Evolutionary conservation across 1,140 invertebrate genomes (phyloP).

Genomic region (Rhyacophila brunnea): DNA sequence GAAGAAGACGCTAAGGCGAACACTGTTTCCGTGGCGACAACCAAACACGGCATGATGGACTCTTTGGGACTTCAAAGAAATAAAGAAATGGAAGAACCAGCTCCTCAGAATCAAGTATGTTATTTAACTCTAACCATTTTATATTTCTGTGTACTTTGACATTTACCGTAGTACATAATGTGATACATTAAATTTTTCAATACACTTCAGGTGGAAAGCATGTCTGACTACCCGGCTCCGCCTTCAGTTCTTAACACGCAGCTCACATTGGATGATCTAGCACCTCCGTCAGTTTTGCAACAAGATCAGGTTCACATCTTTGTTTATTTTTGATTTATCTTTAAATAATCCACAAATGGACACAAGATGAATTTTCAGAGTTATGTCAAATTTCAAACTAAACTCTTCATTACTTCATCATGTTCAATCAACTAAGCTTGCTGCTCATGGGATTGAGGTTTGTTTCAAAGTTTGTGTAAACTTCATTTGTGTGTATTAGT

Average conservation of each 20-base stretch:
- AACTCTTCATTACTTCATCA: too few species aligned
- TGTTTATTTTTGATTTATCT: too few species aligned
- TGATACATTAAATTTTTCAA: neutral
- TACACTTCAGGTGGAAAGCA: slow-evolving; percentile 31
- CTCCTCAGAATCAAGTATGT: slow-evolving; percentile 16
- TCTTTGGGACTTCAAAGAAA: slow-evolving; percentile 31
- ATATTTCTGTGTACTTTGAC: neutral
- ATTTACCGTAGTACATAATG: neutral
- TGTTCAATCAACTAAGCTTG: too few species aligned
- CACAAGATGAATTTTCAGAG: too few species aligned
- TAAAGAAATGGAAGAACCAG: slow-evolving; percentile 24
- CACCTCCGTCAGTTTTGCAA: slow-evolving; percentile 50
- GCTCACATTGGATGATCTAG: slow-evolving; percentile 50
- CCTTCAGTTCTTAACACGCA: slow-evolving; percentile 51
- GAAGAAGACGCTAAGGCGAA: slow-evolving; percentile 58
- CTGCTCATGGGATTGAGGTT: too few species aligned
- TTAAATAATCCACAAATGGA: too few species aligned
- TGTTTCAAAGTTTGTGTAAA: too few species aligned
- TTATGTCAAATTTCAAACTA: too few species aligned
- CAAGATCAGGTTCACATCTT: slow-evolving; percentile 48
- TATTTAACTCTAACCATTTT: neutral
- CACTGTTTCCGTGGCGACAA: slow-evolving; percentile 40
- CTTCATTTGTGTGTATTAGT: too few species aligned
- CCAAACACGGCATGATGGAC: slow-evolving; percentile 34
- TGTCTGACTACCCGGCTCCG: slow-evolving; percentile 46